A percentile compares a stretch with the other conserved stretches of the same genome.
phyloP scores from a whole-genome alignment of 2,113 vertebrate genomes.

The Oryzias javanicus region DNA sequence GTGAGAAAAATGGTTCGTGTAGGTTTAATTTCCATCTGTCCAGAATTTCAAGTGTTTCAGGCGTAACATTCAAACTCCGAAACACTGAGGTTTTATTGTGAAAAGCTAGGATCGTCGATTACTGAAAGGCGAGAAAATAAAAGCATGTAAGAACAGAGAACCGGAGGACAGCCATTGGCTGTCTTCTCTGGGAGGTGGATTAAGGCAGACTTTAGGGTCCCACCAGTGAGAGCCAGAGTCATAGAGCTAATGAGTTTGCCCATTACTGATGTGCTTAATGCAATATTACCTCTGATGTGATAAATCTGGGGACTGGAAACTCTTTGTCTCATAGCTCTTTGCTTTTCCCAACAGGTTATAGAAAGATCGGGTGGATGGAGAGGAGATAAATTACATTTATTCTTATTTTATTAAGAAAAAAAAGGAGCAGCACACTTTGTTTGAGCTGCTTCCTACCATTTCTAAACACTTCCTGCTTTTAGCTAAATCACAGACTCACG shows the following conservation, averaged over 20 bases:
- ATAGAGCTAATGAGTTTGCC: slow-evolving; percentile 35
- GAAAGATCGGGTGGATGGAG: too few relatives aligned
- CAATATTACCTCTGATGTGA: background rate
- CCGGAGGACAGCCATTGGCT: slow-evolving; percentile 47
- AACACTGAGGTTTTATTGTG: slow-evolving; percentile 27
- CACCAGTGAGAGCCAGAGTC: slow-evolving; percentile 74
- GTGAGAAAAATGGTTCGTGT: background rate
- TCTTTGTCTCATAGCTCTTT: too few relatives aligned
- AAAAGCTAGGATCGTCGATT: slow-evolving; percentile 9
- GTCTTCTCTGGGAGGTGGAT: slow-evolving; percentile 51
- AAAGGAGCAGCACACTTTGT: slow-evolving; percentile 8
- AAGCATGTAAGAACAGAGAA: background rate
- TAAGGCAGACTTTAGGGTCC: slow-evolving; percentile 89
- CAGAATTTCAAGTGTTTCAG: slow-evolving; percentile 25
- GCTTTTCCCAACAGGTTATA: too few relatives aligned
- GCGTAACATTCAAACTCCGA: slow-evolving; percentile 26
- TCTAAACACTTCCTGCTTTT: background rate
- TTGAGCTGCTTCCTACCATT: background rate
- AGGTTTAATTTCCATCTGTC: slow-evolving; percentile 24
- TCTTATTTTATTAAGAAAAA: too few relatives aligned
- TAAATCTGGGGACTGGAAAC: background rate
- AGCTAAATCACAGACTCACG: background rate
- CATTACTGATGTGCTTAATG: slow-evolving; percentile 11
- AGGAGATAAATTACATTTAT: too few relatives aligned
- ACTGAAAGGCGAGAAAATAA: slow-evolving; percentile 1